Evolutionary conservation across 2,797 vertebrate species (phyloP), one percentile per base, ranked within the genome.

Genomic region (Lacerta viridis): DNA sequence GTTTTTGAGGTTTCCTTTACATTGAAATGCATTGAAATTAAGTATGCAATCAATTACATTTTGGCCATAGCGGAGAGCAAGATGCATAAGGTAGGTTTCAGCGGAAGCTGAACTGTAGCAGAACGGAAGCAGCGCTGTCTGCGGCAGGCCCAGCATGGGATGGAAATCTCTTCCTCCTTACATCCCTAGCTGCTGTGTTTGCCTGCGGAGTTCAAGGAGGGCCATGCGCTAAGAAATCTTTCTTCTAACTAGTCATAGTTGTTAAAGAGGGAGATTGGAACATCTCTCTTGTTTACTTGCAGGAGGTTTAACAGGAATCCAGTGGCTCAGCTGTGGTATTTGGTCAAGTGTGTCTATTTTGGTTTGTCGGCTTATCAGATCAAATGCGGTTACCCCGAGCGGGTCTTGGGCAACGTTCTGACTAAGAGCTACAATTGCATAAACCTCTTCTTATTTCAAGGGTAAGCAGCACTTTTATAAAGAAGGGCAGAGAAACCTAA

Each of bases 361-460:
- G 96, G 97, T 82, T 95, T 97, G 74, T 97, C 97, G 0, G 97
- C 97, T 25, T 97, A 96, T 88, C 97, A 97, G 95, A 97, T 96
- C 91, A 97, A 97, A 89, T 95, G 95, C 43, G 96, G 97, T 87
- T 97, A 97, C 90, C 97, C 98, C 6, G 96, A 96, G 83, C 88
- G 92, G 3, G 97, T 97, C 88, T 96, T 96, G 11, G 97, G 97
- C 39, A 97, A 97, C 84, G 97, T 97, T 90, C 96, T 97, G 88
- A 98, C 97, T 17, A 97, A 97, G 93, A 95, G 96, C 87, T 97
- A 96, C 94, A 98, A 97, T 90, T 96, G 96, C 91, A 75, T 97
- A 72, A 96, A 97, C 92, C 97, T 97, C 39, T 97, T 97, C 90
- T 96, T 97, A 29, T 97, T 98, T 84, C 97, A 94, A 80, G 94